These are phyloP conservation scores for Epinephelus fuscoguttatus DNA, from an alignment of 2,113 vertebrate species.

Conservation along the genomic window DNA sequence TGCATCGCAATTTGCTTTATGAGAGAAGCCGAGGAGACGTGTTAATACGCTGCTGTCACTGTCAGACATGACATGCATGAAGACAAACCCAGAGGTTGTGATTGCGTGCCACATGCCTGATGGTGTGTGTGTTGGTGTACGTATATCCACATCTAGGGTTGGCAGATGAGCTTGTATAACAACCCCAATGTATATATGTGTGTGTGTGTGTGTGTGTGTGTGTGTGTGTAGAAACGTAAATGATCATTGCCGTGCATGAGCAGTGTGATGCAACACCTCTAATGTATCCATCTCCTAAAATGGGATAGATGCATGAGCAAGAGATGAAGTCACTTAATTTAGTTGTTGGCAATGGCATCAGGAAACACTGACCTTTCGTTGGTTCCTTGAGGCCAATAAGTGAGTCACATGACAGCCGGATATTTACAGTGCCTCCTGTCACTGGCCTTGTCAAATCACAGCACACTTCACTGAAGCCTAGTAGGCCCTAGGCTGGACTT, in stretches of 20 bases:
- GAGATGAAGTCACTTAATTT: slow-evolving; percentile 79
- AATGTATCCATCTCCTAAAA: slow-evolving; percentile 66
- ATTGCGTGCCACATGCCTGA: slow-evolving; percentile 9
- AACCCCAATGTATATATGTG: background rate
- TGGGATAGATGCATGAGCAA: slow-evolving; percentile 67
- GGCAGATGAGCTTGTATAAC: slow-evolving; percentile 36
- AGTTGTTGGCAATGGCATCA: slow-evolving; percentile 82
- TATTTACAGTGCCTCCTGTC: slow-evolving; percentile 82
- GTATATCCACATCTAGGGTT: background rate
- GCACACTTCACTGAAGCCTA: slow-evolving; percentile 78
- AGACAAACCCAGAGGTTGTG: slow-evolving; percentile 61
- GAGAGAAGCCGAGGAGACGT: slow-evolving; percentile 38
- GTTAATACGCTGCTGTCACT: slow-evolving; percentile 60
- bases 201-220: slow-evolving; percentile 9
- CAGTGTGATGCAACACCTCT: slow-evolving; percentile 64
- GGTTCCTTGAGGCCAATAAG: slow-evolving; percentile 75
- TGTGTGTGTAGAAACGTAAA: slow-evolving; percentile 21
- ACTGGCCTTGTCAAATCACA: slow-evolving; percentile 82
- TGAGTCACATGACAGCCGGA: slow-evolving; percentile 82
- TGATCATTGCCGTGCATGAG: background rate
- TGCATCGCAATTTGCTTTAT: slow-evolving; percentile 37
- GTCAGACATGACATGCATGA: slow-evolving; percentile 62
- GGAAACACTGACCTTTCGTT: slow-evolving; percentile 81
- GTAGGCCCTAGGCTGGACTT: slow-evolving; percentile 70
- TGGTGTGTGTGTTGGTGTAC: slow-evolving; percentile 8